A percentile compares a stretch with the other conserved stretches of the same genome.
phyloP scores from a whole-genome alignment of 2,888 invertebrate species.

The Margaritifera margaritifera region DNA sequence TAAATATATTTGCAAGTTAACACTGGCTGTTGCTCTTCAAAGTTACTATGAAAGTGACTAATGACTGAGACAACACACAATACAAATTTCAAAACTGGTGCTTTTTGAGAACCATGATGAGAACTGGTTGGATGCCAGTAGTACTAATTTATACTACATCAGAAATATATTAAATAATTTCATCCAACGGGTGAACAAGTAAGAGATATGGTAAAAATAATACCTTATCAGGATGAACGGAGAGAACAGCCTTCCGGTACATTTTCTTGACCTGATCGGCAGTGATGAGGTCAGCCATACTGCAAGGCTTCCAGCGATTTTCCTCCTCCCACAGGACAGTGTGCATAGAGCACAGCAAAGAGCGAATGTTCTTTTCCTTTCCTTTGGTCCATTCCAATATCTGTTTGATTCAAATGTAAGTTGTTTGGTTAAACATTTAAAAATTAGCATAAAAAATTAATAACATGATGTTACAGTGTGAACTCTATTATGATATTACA shows the following conservation, averaged over 20 bases:
- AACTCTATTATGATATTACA: not conserved
- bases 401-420: constrained; percentile 74
- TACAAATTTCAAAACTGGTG: no score
- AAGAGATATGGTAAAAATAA: constrained; percentile 8
- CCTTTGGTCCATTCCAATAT: constrained; percentile 87
- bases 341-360: constrained; percentile 94
- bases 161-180: no score
- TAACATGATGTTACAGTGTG: not conserved
- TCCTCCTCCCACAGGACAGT: constrained; percentile 92
- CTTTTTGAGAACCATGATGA: no score
- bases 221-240: constrained; percentile 99
- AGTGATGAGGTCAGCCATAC: constrained; percentile 95
- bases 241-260: constrained; percentile 95
- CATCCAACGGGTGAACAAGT: no score
- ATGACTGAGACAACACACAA: no score
- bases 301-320: constrained; percentile 90
- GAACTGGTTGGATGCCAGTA: no score
- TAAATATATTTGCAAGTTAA: no score
- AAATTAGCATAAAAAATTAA: not conserved
- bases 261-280: constrained; percentile 95
- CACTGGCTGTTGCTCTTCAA: no score
- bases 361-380: constrained; percentile 96
- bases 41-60: no score
- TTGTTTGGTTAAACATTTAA: not conserved
- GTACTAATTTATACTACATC: no score